phyloP scores from a whole-genome alignment of 1,140 invertebrate species.

The Drosophila auraria region DNA sequence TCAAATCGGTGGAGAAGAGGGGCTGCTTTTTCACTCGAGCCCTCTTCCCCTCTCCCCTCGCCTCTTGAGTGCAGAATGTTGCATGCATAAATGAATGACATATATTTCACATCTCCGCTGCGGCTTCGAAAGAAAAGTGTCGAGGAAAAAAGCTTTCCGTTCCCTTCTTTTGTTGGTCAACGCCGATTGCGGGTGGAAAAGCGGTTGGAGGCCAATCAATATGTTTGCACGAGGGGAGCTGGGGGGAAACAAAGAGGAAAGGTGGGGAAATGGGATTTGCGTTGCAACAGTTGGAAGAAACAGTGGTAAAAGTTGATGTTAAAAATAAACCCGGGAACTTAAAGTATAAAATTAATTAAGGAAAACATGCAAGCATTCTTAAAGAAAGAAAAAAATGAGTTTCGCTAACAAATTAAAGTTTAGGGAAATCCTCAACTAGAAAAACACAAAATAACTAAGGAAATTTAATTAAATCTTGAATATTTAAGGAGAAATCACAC shows the following conservation, averaged over 20 bases:
- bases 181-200: conserved; percentile 19
- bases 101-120: conserved; percentile 39
- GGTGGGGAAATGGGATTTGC: background rate
- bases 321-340: background rate
- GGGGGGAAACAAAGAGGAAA: background rate
- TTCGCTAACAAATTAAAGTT: background rate
- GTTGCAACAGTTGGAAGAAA: conserved; percentile 34
- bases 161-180: conserved; percentile 10
- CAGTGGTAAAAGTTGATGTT: background rate
- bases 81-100: conserved; percentile 54
- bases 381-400: too few species aligned
- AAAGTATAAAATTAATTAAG: background rate
- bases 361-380: background rate
- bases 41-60: background rate
- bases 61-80: conserved; percentile 37
- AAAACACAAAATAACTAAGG: background rate
- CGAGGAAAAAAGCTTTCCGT: conserved; percentile 13
- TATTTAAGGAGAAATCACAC: too few species aligned
- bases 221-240: conserved; percentile 30
- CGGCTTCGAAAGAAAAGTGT: conserved; percentile 18
- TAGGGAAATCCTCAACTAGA: background rate
- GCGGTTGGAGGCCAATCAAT: conserved; percentile 37
- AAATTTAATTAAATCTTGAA: too few species aligned
- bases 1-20: conserved; percentile 34
- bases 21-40: conserved; percentile 11